Evolutionary conservation across 1,140 invertebrate genomes (phyloP).

Genomic region (Antheraea pernyi): DNA sequence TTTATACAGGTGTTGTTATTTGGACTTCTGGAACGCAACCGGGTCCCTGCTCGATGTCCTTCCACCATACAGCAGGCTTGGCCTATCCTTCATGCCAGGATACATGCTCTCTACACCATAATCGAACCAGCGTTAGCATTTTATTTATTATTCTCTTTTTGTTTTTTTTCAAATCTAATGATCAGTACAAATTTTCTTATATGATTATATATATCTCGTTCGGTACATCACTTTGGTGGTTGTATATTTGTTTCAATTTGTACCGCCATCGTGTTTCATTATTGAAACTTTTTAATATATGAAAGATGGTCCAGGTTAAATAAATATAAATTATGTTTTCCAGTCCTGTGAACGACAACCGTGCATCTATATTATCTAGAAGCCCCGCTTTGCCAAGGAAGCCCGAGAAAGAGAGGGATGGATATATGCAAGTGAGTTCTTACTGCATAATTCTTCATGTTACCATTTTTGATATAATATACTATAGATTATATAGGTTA

Average conservation of each 20-base stretch:
- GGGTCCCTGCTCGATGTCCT: conserved; percentile 90
- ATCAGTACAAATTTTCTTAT: no score
- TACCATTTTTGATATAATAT: no score
- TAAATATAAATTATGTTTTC: conserved; percentile 35
- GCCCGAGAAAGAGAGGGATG: conserved; percentile 93
- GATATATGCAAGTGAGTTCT: conserved; percentile 85
- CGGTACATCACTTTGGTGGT: no score
- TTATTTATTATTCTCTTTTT: neutral
- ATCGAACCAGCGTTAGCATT: conserved; percentile 95
- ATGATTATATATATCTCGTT: no score
- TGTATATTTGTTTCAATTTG: no score
- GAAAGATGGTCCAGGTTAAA: neutral
- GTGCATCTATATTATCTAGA: conserved; percentile 92
- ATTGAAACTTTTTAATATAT: no score
- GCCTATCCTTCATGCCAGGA: conserved; percentile 95
- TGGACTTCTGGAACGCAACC: conserved; percentile 88
- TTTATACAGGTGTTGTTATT: conserved; percentile 84
- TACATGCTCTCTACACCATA: conserved; percentile 94
- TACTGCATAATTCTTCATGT: neutral
- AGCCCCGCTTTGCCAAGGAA: conserved; percentile 88
- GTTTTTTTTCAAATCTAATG: neutral
- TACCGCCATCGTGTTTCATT: no score
- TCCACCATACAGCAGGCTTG: conserved; percentile 93
- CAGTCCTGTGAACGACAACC: conserved; percentile 97
- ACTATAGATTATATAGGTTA: neutral